phyloP scores from a whole-genome alignment of 2,888 invertebrate species.

The Dendrolimus pini region DNA sequence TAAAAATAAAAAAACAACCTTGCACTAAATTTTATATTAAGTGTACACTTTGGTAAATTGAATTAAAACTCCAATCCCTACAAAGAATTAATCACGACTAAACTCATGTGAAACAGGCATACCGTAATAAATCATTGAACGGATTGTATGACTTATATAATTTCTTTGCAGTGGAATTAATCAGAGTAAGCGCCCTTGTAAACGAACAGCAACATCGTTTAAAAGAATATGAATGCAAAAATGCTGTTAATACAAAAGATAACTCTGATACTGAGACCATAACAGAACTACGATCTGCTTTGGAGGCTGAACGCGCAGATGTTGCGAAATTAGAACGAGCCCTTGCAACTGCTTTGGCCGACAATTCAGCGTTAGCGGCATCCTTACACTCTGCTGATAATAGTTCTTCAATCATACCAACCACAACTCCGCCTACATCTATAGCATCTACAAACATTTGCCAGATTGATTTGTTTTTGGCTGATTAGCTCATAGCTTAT shows the following conservation, averaged over 20 bases:
- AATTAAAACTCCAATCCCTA: no score
- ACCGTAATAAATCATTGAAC: no score
- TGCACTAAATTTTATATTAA: no score
- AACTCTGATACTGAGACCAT: slow-evolving; percentile 33
- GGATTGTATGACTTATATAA: no score
- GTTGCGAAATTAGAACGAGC: slow-evolving; percentile 46
- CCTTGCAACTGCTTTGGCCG: slow-evolving; percentile 48
- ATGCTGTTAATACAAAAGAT: slow-evolving; percentile 14
- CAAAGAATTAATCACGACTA: no score
- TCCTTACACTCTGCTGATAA: slow-evolving; percentile 37
- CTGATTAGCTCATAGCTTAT: slow-evolving; percentile 32
- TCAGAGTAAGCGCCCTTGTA: slow-evolving; percentile 38
- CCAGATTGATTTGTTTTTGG: slow-evolving; percentile 58
- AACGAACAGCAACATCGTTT: slow-evolving; percentile 40
- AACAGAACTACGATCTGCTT: slow-evolving; percentile 38
- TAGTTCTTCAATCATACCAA: slow-evolving; percentile 12
- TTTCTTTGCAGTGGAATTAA: slow-evolving; percentile 45
- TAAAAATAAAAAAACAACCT: not conserved
- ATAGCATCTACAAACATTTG: slow-evolving; percentile 31
- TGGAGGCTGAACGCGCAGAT: slow-evolving; percentile 52
- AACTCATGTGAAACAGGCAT: no score
- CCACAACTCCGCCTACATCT: slow-evolving; percentile 19
- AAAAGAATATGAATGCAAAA: slow-evolving; percentile 14
- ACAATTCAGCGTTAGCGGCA: slow-evolving; percentile 48
- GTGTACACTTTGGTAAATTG: no score